These are phyloP conservation scores for Eupithecia centaureata DNA, from an alignment of 2,888 invertebrate species.

Conservation along the genomic window DNA sequence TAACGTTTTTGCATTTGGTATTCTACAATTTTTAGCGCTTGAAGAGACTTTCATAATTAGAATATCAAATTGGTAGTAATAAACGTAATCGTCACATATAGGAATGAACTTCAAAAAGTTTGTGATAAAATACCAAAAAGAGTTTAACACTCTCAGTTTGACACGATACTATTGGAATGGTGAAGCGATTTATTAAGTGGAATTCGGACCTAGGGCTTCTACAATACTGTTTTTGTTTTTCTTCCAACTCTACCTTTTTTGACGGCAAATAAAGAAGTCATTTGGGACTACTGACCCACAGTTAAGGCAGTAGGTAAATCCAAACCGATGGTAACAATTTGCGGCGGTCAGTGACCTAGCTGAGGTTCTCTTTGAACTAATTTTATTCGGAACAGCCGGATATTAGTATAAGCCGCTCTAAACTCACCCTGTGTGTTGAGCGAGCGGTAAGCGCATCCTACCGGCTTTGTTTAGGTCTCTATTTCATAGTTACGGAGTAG, in stretches of 20 bases:
- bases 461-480: slow-evolving; percentile 9
- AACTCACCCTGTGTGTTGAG: slow-evolving; percentile 8
- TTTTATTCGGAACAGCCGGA: slow-evolving; percentile 19
- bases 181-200: too few species aligned
- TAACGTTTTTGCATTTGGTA: too few species aligned
- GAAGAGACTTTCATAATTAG: too few species aligned
- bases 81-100: too few species aligned
- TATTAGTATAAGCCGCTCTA: slow-evolving; percentile 20
- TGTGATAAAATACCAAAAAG: too few species aligned
- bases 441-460: not conserved
- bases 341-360: slow-evolving; percentile 9
- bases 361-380: slow-evolving; percentile 18
- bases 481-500: slow-evolving; percentile 4
- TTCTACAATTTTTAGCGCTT: too few species aligned
- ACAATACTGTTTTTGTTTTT: not conserved
- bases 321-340: not conserved
- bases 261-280: not conserved
- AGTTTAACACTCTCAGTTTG: too few species aligned
- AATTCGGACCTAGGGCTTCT: too few species aligned
- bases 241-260: not conserved
- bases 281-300: not conserved
- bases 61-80: too few species aligned
- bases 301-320: not conserved
- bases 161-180: too few species aligned
- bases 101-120: too few species aligned